A percentile compares a stretch with the other conserved stretches of the same genome.
Evolutionary conservation across 2,888 invertebrate species (phyloP).

Genomic region (Neoscelio sp.): DNA sequence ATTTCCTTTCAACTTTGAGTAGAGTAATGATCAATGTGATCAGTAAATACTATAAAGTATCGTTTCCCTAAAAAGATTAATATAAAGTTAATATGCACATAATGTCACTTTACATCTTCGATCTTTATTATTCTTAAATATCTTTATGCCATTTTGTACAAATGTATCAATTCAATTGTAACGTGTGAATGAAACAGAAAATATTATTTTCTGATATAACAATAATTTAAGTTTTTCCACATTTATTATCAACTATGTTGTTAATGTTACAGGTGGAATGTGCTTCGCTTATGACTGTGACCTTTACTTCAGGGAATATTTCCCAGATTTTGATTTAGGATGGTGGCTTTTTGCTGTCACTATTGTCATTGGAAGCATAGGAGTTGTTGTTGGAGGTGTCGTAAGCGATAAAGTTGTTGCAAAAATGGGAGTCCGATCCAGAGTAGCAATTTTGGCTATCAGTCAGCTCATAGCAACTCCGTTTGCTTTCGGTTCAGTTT

Average conservation of each 20-base stretch:
- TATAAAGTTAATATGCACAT: no score
- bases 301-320: slow-evolving; percentile 93
- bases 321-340: slow-evolving; percentile 94
- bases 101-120: slow-evolving; percentile 13
- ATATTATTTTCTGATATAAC: no score
- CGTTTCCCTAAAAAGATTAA: no score
- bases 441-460: slow-evolving; percentile 91
- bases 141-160: background rate
- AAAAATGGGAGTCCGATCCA: slow-evolving; percentile 92
- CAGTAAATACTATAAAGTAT: slow-evolving; percentile 18
- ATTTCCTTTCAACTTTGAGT: no score
- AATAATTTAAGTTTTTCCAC: no score
- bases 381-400: slow-evolving; percentile 90
- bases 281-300: slow-evolving; percentile 96
- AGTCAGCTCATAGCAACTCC: slow-evolving; percentile 94
- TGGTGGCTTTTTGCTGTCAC: slow-evolving; percentile 96
- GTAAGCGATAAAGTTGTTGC: slow-evolving; percentile 94
- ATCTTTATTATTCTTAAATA: slow-evolving; percentile 1
- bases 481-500: slow-evolving; percentile 93
- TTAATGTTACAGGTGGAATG: slow-evolving; percentile 88
- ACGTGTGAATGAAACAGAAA: no score
- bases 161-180: no score
- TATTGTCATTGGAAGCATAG: slow-evolving; percentile 92
- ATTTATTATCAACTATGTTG: no score
- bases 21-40: no score